These are phyloP conservation scores for Aphidius gifuensis DNA, from an alignment of 1,140 invertebrate species.

Conservation along the genomic window DNA sequence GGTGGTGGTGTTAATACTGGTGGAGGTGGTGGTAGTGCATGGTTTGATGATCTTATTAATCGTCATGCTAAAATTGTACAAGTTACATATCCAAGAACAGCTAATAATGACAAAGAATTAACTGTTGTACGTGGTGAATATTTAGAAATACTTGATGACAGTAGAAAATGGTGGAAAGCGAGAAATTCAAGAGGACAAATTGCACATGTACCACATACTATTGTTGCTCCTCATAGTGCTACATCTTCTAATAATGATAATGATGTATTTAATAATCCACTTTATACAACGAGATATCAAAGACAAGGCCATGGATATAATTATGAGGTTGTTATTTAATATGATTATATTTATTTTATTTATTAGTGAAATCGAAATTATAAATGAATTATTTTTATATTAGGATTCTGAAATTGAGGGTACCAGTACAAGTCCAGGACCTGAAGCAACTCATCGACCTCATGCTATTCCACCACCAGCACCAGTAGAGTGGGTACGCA, in stretches of 20 bases:
- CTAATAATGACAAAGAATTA: slow-evolving; percentile 98
- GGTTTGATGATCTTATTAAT: slow-evolving; percentile 73
- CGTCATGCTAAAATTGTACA: slow-evolving; percentile 81
- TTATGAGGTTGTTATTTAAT: slow-evolving; percentile 43
- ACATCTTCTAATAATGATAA: slow-evolving; percentile 42
- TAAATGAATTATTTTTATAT: neutral
- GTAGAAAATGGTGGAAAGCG: slow-evolving; percentile 98
- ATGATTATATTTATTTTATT: neutral
- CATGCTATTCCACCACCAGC: slow-evolving; percentile 57
- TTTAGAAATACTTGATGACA: slow-evolving; percentile 91
- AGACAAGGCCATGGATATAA: slow-evolving; percentile 48
- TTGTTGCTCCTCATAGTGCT: slow-evolving; percentile 73
- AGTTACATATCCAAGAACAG: slow-evolving; percentile 91
- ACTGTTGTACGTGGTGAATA: slow-evolving; percentile 94
- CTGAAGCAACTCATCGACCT: slow-evolving; percentile 50
- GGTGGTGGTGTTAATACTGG: slow-evolving; percentile 4
- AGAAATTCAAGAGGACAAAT: slow-evolving; percentile 83
- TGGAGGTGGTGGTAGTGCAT: slow-evolving; percentile 38
- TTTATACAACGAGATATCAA: slow-evolving; percentile 61
- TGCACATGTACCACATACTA: slow-evolving; percentile 96
- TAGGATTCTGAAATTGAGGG: slow-evolving; percentile 56
- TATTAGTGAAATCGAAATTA: neutral
- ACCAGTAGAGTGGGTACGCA: slow-evolving; percentile 77
- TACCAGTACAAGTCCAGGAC: slow-evolving; percentile 53
- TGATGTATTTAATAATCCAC: slow-evolving; percentile 71